A percentile compares a stretch with the other conserved stretches of the same genome.
phyloP scores from a whole-genome alignment of 2,797 vertebrate species.

The Thripadectes ignobilis region DNA sequence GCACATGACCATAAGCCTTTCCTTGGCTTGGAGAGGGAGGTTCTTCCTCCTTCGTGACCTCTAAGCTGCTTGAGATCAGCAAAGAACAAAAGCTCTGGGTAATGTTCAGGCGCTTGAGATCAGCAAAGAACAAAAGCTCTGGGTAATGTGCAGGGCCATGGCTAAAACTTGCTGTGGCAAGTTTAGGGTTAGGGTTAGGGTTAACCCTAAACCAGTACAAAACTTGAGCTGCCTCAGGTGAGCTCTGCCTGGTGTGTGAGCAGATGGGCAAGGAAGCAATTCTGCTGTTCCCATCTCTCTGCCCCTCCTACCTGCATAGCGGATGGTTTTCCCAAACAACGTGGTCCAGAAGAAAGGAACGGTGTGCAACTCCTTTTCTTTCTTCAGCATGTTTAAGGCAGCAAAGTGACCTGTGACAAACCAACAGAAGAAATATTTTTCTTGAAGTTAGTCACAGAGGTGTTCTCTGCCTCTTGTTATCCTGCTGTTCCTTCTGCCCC shows the following conservation, averaged over 20 bases:
- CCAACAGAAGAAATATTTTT: neutral
- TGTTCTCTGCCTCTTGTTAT: neutral
- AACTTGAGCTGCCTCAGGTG: neutral
- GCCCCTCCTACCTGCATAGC: slow-evolving; percentile 80
- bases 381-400: slow-evolving; percentile 86
- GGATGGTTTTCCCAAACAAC: slow-evolving; percentile 83
- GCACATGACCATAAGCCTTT: neutral
- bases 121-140: neutral
- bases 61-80: neutral
- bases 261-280: neutral
- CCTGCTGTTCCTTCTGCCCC: neutral
- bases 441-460: neutral
- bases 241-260: neutral
- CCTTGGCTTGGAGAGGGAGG: neutral
- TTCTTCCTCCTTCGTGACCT: neutral
- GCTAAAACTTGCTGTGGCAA: neutral
- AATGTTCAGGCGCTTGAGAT: neutral
- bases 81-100: neutral
- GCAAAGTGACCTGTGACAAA: slow-evolving; percentile 80
- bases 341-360: slow-evolving; percentile 91
- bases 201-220: too few relatives aligned
- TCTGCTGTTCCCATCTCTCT: neutral
- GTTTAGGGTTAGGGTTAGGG: too few relatives aligned
- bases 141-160: neutral
- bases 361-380: slow-evolving; percentile 72